A percentile compares a stretch with the other conserved stretches of the same genome.
These are phyloP conservation scores for Anastrepha obliqua DNA, from an alignment of 1,140 invertebrate genomes.

Conservation along the genomic window DNA sequence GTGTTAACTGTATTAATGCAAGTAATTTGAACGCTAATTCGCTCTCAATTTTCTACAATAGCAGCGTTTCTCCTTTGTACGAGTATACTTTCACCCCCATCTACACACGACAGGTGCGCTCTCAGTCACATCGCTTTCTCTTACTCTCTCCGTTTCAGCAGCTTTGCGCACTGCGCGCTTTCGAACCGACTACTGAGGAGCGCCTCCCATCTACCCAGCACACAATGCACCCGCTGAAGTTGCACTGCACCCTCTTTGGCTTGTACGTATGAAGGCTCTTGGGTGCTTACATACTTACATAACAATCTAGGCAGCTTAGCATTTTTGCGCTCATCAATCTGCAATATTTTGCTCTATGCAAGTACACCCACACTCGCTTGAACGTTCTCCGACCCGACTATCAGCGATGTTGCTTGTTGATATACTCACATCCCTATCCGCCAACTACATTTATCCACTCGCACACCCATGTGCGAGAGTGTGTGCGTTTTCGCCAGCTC, in stretches of 20 bases:
- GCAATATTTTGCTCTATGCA: constrained; percentile 1
- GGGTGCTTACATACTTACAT: neutral
- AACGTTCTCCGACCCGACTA: neutral
- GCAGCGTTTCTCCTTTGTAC: neutral
- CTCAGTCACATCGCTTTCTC: neutral
- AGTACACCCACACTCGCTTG: neutral
- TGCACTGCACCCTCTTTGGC: neutral
- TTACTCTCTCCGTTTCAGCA: neutral
- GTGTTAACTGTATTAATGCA: too few relatives aligned
- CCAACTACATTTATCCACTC: neutral
- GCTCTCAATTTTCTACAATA: neutral
- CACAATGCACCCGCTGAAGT: neutral
- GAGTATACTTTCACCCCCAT: neutral
- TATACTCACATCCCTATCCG: neutral
- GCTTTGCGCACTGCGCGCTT: neutral
- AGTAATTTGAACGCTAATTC: too few relatives aligned
- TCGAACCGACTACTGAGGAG: neutral
- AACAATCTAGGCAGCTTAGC: constrained; percentile 28
- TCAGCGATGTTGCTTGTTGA: neutral
- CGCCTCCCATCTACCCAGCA: too few relatives aligned
- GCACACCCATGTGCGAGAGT: neutral
- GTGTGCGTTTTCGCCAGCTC: constrained; percentile 19
- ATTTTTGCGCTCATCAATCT: constrained; percentile 16
- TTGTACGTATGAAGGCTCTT: neutral
- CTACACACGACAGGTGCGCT: neutral